Conservation (phyloP, 1,140 invertebrate genomes). For the Chrysopa pallens region DNA sequence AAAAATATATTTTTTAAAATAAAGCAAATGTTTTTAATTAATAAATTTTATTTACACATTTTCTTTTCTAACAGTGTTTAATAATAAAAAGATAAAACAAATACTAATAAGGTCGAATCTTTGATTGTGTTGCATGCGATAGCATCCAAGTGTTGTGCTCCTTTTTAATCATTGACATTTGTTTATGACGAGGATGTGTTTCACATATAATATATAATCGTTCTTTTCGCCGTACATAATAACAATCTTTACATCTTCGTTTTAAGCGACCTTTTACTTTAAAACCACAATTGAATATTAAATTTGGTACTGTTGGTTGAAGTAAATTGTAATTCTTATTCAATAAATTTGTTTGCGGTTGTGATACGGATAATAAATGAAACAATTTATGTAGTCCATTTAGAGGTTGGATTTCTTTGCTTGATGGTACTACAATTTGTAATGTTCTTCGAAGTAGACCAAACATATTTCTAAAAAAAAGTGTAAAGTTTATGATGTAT, state of each 20-base stretch:
- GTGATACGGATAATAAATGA: too few relatives aligned
- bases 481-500: too few relatives aligned
- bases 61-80: not conserved
- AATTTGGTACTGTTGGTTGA: too few relatives aligned
- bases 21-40: not conserved
- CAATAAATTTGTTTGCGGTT: too few relatives aligned
- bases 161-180: conserved; percentile 44
- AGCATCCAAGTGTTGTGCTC: conserved; percentile 49
- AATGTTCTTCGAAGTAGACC: too few relatives aligned
- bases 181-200: conserved; percentile 58
- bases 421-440: too few relatives aligned
- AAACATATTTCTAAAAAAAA: too few relatives aligned
- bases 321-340: too few relatives aligned
- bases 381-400: too few relatives aligned
- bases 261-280: conserved; percentile 38
- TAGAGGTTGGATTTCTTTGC: too few relatives aligned
- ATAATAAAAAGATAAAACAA: not conserved
- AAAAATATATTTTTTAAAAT: not conserved
- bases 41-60: not conserved
- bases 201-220: conserved; percentile 54
- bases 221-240: conserved; percentile 44
- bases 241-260: conserved; percentile 57
- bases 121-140: conserved; percentile 47
- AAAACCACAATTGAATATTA: conserved; percentile 23
- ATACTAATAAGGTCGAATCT: conserved; percentile 34